Evolutionary conservation across 2,888 invertebrate species (phyloP).

Genomic region (Panorpa germanica): DNA sequence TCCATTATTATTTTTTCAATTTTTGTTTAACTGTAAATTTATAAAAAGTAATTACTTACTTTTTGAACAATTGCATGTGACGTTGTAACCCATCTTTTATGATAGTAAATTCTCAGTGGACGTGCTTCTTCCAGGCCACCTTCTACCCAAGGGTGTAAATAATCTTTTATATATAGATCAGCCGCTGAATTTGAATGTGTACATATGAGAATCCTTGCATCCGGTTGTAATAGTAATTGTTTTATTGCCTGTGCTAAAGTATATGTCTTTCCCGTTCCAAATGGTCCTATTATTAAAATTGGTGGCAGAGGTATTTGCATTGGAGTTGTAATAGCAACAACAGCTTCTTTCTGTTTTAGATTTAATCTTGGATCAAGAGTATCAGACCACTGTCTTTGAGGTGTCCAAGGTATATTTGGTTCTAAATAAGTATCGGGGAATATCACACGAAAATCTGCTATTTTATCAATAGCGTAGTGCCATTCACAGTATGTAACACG

Average conservation of each 20-base stretch:
- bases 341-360: constrained; percentile 59
- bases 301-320: constrained; percentile 41
- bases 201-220: constrained; percentile 56
- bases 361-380: constrained; percentile 44
- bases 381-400: constrained; percentile 46
- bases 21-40: too few species aligned
- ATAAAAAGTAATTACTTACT: constrained; percentile 20
- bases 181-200: constrained; percentile 79
- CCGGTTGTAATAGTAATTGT: constrained; percentile 39
- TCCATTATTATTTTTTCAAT: constrained; percentile 1
- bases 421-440: constrained; percentile 47
- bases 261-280: constrained; percentile 77
- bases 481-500: constrained; percentile 67
- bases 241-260: constrained; percentile 60
- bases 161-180: constrained; percentile 69
- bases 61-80: constrained; percentile 50
- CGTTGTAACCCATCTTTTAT: constrained; percentile 59
- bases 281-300: constrained; percentile 56
- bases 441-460: constrained; percentile 47
- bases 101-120: constrained; percentile 63
- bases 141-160: constrained; percentile 57
- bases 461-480: constrained; percentile 63
- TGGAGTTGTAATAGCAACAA: constrained; percentile 55
- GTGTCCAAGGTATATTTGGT: constrained; percentile 48
- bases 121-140: constrained; percentile 41